A percentile compares a stretch with the other conserved stretches of the same genome.
phyloP scores from a whole-genome alignment of 2,888 invertebrate genomes.

The Nomada ferruginata region DNA sequence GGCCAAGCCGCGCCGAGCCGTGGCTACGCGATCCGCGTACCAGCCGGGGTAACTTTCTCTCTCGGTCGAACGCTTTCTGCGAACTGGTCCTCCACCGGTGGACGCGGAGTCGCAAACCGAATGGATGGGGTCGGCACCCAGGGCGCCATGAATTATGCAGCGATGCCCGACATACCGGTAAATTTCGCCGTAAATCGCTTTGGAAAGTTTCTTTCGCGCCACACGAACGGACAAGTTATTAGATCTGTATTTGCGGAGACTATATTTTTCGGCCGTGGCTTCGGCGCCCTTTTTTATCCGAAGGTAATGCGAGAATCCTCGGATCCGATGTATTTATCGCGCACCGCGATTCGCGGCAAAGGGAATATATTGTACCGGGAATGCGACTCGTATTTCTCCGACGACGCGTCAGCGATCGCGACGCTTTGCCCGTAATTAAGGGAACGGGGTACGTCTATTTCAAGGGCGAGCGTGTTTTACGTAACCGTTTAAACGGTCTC shows the following conservation, averaged over 20 bases:
- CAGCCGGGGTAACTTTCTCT: constrained; percentile 49
- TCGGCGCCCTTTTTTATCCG: constrained; percentile 42
- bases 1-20: too few relatives aligned
- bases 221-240: constrained; percentile 64
- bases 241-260: constrained; percentile 64
- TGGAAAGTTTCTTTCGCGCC: constrained; percentile 65
- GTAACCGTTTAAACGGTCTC: constrained; percentile 50
- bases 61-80: constrained; percentile 51
- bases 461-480: constrained; percentile 8
- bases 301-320: constrained; percentile 62
- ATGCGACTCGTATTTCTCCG: constrained; percentile 35
- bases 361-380: constrained; percentile 47
- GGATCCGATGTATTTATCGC: constrained; percentile 63
- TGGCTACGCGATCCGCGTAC: constrained; percentile 39
- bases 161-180: constrained; percentile 68
- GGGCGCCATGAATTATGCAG: constrained; percentile 68
- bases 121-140: constrained; percentile 67
- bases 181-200: constrained; percentile 68
- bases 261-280: constrained; percentile 54
- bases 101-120: constrained; percentile 54
- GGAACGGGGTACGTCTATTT: constrained; percentile 20
- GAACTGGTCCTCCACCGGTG: constrained; percentile 57
- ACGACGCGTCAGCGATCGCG: not conserved
- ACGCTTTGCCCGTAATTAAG: constrained; percentile 22
- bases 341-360: constrained; percentile 33